Conservation (phyloP, 1,140 invertebrate species). For the Tyrophagus putrescentiae region DNA sequence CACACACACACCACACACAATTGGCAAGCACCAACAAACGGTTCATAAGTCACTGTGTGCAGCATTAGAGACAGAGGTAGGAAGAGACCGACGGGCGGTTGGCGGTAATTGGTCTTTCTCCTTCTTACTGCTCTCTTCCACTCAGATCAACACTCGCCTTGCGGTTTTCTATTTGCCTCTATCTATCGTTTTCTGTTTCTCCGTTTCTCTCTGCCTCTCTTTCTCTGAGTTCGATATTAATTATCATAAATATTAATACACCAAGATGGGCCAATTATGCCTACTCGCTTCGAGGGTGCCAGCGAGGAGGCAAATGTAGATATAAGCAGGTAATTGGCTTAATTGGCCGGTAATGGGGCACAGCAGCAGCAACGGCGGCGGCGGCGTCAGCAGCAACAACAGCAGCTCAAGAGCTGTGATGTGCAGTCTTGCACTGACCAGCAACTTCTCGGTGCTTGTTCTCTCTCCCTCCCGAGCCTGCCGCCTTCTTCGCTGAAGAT, state of each 20-base stretch:
- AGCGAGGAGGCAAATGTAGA: neutral
- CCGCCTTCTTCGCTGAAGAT: neutral
- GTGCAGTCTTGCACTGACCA: neutral
- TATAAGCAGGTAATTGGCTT: constrained; percentile 6
- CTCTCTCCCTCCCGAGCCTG: neutral
- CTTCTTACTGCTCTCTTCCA: too few species aligned
- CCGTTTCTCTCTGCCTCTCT: neutral
- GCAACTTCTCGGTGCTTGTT: neutral
- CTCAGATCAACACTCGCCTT: neutral
- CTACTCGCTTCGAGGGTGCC: constrained; percentile 9
- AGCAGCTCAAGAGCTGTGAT: too few species aligned
- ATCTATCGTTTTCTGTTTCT: constrained; percentile 15
- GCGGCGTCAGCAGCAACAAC: too few species aligned
- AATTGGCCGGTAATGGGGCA: constrained; percentile 9
- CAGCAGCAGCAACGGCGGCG: neutral
- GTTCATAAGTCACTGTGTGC: constrained; percentile 6
- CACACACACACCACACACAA: neutral
- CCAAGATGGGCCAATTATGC: constrained; percentile 13
- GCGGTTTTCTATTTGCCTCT: neutral
- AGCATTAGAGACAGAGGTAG: too few species aligned
- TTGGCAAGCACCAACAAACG: neutral
- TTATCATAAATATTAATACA: constrained; percentile 16
- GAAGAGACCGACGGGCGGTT: too few species aligned
- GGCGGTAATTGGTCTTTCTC: too few species aligned
- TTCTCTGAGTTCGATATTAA: constrained; percentile 7